Base-by-base conservation (phyloP, 2,888 invertebrate species). In the Sinotaia quadrata region DNA sequence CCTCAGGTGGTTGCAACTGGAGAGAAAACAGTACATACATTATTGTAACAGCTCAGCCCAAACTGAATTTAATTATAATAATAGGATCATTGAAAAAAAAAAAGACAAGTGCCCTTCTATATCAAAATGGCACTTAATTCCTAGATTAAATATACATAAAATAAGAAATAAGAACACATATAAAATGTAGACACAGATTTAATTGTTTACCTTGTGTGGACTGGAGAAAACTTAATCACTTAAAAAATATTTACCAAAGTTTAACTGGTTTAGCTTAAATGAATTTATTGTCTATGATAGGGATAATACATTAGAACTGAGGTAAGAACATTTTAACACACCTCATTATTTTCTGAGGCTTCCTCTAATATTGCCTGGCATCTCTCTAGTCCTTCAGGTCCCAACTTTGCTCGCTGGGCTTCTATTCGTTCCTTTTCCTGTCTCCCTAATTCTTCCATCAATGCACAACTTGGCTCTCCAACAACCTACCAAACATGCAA, bases 271-370 rank as follows among this genome's bases (percentile, higher is more conserved):
- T n/a, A n/a, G n/a, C n/a, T n/a, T n/a, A n/a, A n/a, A n/a, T n/a
- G n/a, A n/a, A n/a, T n/a, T n/a, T n/a, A n/a, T n/a, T n/a, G n/a
- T n/a, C n/a, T n/a, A n/a, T n/a, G n/a, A n/a, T n/a, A n/a, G n/a
- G n/a, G n/a, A n/a, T n/a, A n/a, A n/a, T n/a, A n/a, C n/a, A n/a
- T n/a, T n/a, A n/a, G n/a, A n/a, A n/a, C n/a, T 21, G n/a, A 27
- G n/a, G 12, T 12, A 34, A 24, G n/a, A n/a, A n/a, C n/a, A n/a
- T n/a, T n/a, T n/a, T 18, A 21, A 33, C 36, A 75, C 84, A 93
- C 94, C 89, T 94, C 94, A 88, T 96, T 95, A 75, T 91, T 91
- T 62, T 91, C 91, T 80, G 94, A 92, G 0, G 96, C 95, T 59
- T 92, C 90, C 63, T 91, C 89, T 27, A 96, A 87, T 33, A 89